phyloP scores from a whole-genome alignment of 2,797 vertebrate species.

The Pangasius larnaudii region DNA sequence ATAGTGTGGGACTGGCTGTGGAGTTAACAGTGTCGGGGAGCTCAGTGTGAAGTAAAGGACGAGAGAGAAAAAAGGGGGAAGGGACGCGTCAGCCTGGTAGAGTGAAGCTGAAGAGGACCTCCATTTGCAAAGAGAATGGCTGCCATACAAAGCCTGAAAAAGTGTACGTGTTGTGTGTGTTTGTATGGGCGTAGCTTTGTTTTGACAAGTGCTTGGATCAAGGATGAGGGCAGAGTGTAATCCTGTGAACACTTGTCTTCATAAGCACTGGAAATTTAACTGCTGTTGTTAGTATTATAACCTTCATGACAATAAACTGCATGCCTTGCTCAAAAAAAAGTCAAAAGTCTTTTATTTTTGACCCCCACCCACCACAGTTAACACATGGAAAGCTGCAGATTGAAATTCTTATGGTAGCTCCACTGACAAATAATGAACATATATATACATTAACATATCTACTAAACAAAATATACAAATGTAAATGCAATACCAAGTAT shows the following conservation, averaged over 20 bases:
- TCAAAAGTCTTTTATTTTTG: not conserved
- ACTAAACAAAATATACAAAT: too few relatives aligned
- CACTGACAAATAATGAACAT: not conserved
- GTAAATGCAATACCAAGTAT: too few relatives aligned
- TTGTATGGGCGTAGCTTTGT: not conserved
- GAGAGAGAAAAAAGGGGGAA: not conserved
- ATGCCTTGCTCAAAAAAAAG: not conserved
- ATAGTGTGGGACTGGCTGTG: not conserved
- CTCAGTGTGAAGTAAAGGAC: not conserved
- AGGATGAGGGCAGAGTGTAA: constrained; percentile 9
- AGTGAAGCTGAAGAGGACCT: not conserved
- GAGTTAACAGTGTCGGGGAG: not conserved
- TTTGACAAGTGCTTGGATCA: constrained; percentile 2
- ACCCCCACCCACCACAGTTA: not conserved
- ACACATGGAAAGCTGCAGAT: not conserved
- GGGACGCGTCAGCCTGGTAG: not conserved
- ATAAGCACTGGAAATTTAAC: not conserved
- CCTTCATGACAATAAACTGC: not conserved
- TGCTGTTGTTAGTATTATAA: not conserved
- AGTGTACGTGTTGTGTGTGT: constrained; percentile 4
- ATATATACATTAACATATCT: not conserved
- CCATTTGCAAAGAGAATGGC: not conserved
- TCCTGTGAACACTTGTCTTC: not conserved
- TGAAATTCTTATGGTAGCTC: not conserved
- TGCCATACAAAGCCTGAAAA: not conserved